Evolutionary conservation across 2,888 invertebrate genomes (phyloP).

Genomic region (Gymnoscelis rufifasciata): DNA sequence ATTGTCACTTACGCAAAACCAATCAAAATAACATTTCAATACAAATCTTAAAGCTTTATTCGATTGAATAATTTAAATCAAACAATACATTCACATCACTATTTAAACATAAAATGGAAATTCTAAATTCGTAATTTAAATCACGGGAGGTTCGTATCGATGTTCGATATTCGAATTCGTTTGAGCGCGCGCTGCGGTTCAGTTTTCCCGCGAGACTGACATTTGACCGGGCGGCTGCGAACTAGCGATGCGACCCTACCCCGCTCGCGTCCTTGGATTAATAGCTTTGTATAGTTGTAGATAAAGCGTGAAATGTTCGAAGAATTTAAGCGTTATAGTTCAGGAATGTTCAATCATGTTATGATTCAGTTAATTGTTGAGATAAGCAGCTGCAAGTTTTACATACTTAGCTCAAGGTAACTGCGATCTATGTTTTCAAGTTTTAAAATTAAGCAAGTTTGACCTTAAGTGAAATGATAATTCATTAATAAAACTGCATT

Average conservation of each 20-base stretch:
- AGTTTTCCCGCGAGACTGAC: conserved; percentile 31
- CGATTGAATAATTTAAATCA: conserved; percentile 20
- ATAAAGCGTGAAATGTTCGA: conserved; percentile 4
- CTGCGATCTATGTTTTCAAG: neutral
- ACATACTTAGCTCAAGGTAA: neutral
- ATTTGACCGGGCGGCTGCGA: conserved; percentile 26
- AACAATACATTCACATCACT: conserved; percentile 29
- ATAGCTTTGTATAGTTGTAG: conserved; percentile 5
- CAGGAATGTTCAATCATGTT: conserved; percentile 7
- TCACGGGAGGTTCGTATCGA: conserved; percentile 24
- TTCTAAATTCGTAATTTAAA: conserved; percentile 13
- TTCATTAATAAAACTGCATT: no score
- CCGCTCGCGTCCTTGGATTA: conserved; percentile 27
- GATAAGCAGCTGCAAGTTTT: neutral
- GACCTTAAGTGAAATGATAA: no score
- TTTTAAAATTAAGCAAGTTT: neutral
- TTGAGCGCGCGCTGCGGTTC: conserved; percentile 33
- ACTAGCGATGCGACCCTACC: conserved; percentile 30
- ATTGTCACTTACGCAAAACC: conserved; percentile 27
- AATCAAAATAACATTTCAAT: conserved; percentile 35
- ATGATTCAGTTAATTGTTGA: conserved; percentile 2
- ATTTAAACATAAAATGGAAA: conserved; percentile 15
- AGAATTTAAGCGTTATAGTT: neutral
- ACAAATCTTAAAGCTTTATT: conserved; percentile 28
- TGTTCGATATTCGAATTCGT: conserved; percentile 32